Conservation (phyloP, 1,140 invertebrate species). For the Bombus balteatus region DNA sequence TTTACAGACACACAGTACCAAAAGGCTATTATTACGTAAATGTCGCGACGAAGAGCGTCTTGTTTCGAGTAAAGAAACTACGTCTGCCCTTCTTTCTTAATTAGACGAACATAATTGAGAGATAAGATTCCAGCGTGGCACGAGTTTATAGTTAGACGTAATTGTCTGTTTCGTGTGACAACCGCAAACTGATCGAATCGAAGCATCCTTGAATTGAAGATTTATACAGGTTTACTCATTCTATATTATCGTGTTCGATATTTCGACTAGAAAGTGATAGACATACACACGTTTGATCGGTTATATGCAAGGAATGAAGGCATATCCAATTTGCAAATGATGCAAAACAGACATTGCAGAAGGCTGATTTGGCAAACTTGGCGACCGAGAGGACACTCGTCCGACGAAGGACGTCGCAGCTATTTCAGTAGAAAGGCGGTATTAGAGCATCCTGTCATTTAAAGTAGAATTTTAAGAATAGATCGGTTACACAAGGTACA, state of each 20-base stretch:
- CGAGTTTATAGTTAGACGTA: conserved; percentile 1
- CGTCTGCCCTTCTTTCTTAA: conserved; percentile 1
- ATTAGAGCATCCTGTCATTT: conserved; percentile 51
- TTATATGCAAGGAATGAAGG: not conserved
- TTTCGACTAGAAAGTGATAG: not conserved
- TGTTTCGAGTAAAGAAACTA: not conserved
- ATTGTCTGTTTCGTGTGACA: conserved; percentile 24
- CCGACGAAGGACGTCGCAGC: conserved; percentile 56
- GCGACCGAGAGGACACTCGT: conserved; percentile 45
- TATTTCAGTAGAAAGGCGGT: conserved; percentile 61
- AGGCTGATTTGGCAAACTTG: conserved; percentile 42
- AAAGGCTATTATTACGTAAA: not conserved
- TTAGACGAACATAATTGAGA: conserved; percentile 35
- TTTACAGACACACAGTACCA: not conserved
- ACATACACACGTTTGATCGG: not conserved
- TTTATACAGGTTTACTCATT: not conserved
- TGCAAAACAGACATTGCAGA: conserved; percentile 10
- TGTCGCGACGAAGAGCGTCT: not conserved
- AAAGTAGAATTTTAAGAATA: conserved; percentile 45
- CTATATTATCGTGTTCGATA: not conserved
- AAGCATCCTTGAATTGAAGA: conserved; percentile 8
- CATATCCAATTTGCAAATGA: conserved; percentile 27
- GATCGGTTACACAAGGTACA: conserved; percentile 7
- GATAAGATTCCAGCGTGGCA: conserved; percentile 53
- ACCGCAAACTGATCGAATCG: conserved; percentile 43